These are phyloP conservation scores for Leptocoma aspasia DNA, from an alignment of 2,113 vertebrate genomes.

Conservation along the genomic window DNA sequence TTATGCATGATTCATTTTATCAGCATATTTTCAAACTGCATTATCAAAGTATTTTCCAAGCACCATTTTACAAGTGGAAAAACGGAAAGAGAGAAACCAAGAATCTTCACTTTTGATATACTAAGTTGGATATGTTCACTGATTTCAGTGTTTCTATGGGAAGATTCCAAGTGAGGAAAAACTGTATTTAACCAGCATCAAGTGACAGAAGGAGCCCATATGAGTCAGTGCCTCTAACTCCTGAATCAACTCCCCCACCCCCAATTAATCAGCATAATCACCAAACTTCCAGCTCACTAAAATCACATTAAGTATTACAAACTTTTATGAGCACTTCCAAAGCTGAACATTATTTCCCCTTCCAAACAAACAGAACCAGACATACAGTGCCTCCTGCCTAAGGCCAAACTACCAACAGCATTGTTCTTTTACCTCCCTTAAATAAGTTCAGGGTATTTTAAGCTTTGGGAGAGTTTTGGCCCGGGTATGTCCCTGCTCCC, in stretches of 20 bases:
- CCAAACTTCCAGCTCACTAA: not conserved
- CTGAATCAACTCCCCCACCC: not conserved
- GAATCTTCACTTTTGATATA: not conserved
- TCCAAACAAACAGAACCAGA: not conserved
- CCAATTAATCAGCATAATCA: not conserved
- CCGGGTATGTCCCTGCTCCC: not conserved
- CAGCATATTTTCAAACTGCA: not conserved
- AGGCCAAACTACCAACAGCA: not conserved
- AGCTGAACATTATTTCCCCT: not conserved
- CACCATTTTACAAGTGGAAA: not conserved
- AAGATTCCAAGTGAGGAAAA: not conserved
- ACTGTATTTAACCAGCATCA: not conserved
- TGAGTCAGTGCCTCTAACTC: fast-evolving
- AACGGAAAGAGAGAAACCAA: not conserved
- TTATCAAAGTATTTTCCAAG: not conserved
- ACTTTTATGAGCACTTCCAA: not conserved
- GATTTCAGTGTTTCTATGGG: not conserved
- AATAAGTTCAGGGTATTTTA: not conserved
- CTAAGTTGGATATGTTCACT: not conserved
- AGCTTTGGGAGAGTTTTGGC: not conserved
- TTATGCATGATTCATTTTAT: not conserved
- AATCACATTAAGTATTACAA: not conserved
- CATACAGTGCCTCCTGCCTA: not conserved
- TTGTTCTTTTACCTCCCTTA: not conserved
- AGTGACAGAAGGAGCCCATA: not conserved